These are phyloP conservation scores for Smutsia temminckii DNA, from an alignment of 2,797 vertebrate genomes.

Conservation along the genomic window DNA sequence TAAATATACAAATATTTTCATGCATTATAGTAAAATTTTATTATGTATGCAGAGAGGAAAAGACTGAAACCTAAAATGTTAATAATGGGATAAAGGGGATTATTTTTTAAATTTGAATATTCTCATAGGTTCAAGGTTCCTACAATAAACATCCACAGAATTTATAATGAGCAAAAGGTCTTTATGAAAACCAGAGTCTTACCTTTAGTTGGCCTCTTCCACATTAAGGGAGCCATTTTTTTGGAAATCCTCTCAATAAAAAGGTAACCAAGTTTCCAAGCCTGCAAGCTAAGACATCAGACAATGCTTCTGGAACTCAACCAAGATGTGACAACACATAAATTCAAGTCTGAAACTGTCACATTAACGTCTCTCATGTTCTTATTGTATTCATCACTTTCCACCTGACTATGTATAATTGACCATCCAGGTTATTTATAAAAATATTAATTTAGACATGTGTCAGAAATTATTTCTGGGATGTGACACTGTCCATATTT, in stretches of 20 bases:
- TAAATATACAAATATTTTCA: not conserved
- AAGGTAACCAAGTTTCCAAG: not conserved
- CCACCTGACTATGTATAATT: not conserved
- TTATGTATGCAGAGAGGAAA: not conserved
- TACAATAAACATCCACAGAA: not conserved
- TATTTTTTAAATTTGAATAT: not conserved
- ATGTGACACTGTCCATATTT: not conserved
- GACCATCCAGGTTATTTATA: not conserved
- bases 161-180: not conserved
- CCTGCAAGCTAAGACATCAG: not conserved
- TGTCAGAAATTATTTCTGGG: constrained; percentile 7
- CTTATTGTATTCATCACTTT: not conserved
- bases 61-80: not conserved
- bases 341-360: not conserved
- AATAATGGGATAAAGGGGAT: not conserved
- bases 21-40: not conserved
- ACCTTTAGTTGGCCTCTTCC: not conserved
- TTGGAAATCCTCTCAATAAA: not conserved
- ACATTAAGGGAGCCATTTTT: not conserved
- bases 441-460: not conserved
- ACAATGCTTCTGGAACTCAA: not conserved
- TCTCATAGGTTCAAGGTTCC: not conserved
- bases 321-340: not conserved
- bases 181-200: not conserved
- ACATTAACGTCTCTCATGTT: not conserved